These are phyloP conservation scores for Conus betulinus DNA, from an alignment of 1,140 invertebrate species.

Conservation along the genomic window DNA sequence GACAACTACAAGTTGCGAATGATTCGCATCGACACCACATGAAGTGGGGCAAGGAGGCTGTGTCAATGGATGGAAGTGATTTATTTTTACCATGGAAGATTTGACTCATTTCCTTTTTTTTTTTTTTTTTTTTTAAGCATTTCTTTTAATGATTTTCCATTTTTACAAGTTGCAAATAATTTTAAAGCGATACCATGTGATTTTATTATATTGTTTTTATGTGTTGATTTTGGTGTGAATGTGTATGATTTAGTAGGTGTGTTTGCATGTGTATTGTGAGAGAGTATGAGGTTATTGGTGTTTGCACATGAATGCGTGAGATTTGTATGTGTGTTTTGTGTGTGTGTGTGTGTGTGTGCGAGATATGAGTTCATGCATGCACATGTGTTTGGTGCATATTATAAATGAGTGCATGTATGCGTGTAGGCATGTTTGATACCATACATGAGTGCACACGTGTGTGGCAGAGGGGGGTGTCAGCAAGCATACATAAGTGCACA, in stretches of 20 bases:
- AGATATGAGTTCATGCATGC: too few species aligned
- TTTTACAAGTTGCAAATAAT: too few species aligned
- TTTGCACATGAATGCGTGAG: background rate
- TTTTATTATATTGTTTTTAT: too few species aligned
- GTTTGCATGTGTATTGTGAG: background rate
- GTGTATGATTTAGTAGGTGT: background rate
- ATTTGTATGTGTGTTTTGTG: background rate
- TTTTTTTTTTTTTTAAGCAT: too few species aligned
- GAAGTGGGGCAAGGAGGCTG: slow-evolving; percentile 24
- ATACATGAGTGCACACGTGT: background rate
- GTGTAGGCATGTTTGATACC: background rate
- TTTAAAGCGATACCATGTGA: too few species aligned
- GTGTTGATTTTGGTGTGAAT: background rate
- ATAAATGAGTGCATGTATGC: background rate
- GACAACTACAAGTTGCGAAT: slow-evolving; percentile 79
- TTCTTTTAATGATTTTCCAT: too few species aligned
- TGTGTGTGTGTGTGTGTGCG: background rate
- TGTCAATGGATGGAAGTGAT: background rate
- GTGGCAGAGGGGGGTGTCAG: background rate
- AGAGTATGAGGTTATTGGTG: background rate
- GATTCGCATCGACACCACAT: slow-evolving; percentile 79
- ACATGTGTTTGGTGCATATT: too few species aligned
- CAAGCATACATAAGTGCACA: background rate
- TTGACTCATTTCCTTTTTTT: too few species aligned
- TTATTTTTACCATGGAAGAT: too few species aligned